Evolutionary conservation across 1,140 invertebrate genomes (phyloP), one percentile per base, ranked within the genome.

Genomic region (Apis florea): DNA sequence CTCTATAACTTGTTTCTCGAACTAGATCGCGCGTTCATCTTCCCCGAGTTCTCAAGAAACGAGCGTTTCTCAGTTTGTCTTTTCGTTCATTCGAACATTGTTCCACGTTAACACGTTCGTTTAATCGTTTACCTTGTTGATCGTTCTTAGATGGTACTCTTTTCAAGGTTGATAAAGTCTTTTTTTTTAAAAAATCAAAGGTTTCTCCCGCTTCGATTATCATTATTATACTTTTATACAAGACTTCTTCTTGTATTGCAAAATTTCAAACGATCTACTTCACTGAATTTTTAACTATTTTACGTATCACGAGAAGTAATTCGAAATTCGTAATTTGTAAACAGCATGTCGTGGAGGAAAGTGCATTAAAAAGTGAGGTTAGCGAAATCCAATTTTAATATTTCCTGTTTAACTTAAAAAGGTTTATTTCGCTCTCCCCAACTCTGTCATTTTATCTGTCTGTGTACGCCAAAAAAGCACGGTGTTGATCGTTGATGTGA

Each of bases 311-410:
- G 10, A 40, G 11, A 63, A 15, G 31, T 66, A 6, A 19, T 19
- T 21, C 5, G 6, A 21, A 21, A 64, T 19, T 1, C 31, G 31
- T 40, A 40, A 66, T 66, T 66, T 66, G 2, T 17, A 66, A 66
- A 66, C 13, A 21, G 3, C 3, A 5, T 19, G 17, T 19, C 1
- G n/a, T n/a, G n/a, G 31, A 10, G 26, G 10, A 40, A 40, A 66
- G 63, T 66, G 63, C n/a, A 8, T 40, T 66, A 9, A n/a, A n/a
- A n/a, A 40, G 63, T 21, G 63, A 40, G 63, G 19, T 66, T 66
- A 66, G 63, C 21, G 4, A 21, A 66, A 66, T 66, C 63, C 63
- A 66, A 66, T 66, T 40, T 66, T 21, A 21, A 66, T 66, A 66
- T 66, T 40, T 66, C 19, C 63, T 66, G 26, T 66, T n/a, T 31